Evolutionary conservation across 2,888 invertebrate genomes (phyloP).

Genomic region (Mayetiola destructor): DNA sequence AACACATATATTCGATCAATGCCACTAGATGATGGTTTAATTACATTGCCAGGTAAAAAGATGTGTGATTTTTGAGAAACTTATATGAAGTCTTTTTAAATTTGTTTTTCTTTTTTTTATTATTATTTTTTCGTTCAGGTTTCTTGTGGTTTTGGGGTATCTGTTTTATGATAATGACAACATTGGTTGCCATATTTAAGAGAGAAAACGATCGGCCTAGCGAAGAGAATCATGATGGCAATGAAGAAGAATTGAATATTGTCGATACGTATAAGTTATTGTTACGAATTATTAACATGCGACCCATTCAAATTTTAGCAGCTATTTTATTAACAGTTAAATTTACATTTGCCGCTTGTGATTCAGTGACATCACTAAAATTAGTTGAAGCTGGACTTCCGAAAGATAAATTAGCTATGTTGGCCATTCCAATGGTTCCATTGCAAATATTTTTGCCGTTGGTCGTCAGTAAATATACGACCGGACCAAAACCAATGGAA

Average conservation of each 20-base stretch:
- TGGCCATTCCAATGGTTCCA: conserved; percentile 88
- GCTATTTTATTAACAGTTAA: conserved; percentile 78
- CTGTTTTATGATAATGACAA: conserved; percentile 79
- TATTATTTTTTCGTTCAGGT: conserved; percentile 36
- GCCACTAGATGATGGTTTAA: conserved; percentile 55
- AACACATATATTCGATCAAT: conserved; percentile 72
- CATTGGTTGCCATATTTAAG: conserved; percentile 78
- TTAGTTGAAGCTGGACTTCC: conserved; percentile 92
- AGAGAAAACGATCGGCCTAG: conserved; percentile 42
- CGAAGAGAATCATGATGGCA: conserved; percentile 18
- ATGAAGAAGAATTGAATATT: conserved; percentile 32
- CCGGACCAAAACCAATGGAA: conserved; percentile 77
- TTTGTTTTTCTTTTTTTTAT: background rate
- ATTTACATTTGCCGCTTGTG: conserved; percentile 88
- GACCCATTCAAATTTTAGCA: conserved; percentile 64
- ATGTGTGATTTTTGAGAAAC: background rate
- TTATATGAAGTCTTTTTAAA: background rate
- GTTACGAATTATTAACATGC: conserved; percentile 66
- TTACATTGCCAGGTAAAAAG: conserved; percentile 44
- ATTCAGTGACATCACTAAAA: conserved; percentile 88
- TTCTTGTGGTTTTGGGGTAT: conserved; percentile 94
- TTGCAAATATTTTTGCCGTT: conserved; percentile 86
- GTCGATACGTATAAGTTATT: conserved; percentile 69
- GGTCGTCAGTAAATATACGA: conserved; percentile 56
- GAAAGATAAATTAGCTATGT: conserved; percentile 80